Base-by-base conservation (phyloP, 2,888 invertebrate genomes). In the Apodemia hepburni region DNA sequence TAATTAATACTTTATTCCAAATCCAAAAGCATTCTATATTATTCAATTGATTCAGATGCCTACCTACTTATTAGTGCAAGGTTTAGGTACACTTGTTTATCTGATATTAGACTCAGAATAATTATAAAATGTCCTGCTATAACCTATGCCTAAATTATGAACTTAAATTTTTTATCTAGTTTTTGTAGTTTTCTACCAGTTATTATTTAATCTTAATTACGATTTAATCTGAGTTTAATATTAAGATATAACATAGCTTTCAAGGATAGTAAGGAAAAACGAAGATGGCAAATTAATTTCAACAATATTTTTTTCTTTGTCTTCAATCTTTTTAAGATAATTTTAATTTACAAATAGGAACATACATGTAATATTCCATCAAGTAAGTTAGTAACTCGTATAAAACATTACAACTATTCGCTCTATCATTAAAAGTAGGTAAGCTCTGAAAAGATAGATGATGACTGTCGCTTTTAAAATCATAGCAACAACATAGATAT, bases 361-460 rank as follows among this genome's bases (percentile, higher is more conserved):
- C 15, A 15, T 15, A 42, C 42, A 42, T 42, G 5, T 15, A 42
- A 38, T 38, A 38, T 38, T 38, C 18, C 3, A 22, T 49, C 18
- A 18, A 11, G 27, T 51, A 51, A 51, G 1, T 27, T 51, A 51
- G 27, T 51, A 15, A 12, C 12, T 22, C 22, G 27, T 51, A 2
- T 51, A 51, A 51, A 51, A 51, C 27, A 27, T 51, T 22, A 2
- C 33, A 58, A 17, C 33, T 17, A 18, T 58, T 58, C 18, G 47
- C 58, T 45, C 45, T 17, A 42, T 62, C 58, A 64, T 47, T 45
- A 58, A 65, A 66, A 70, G 68, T 70, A 71, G 70, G 65, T 70
- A 67, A 68, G 68, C 70, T 68, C 67, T 71, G 67, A 69, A 66
- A 27, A 54, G 12, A 7, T 65, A 60, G 58, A 62, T 47, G 64